Base-by-base conservation (phyloP, 2,113 vertebrate species). In the Nannobrachium achirus region DNA sequence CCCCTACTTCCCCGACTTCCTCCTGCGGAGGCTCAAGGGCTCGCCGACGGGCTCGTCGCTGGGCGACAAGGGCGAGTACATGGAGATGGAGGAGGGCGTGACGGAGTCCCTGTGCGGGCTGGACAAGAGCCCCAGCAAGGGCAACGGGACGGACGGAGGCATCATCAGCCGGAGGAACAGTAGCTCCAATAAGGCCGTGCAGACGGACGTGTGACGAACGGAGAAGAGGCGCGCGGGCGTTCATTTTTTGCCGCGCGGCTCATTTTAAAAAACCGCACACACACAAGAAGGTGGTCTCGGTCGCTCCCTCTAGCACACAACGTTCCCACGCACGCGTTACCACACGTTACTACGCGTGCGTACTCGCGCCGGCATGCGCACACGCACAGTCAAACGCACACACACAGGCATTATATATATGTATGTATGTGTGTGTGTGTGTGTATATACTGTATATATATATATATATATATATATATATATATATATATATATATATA, bases 61-160 rank as follows among this genome's bases (percentile, higher is more conserved):
- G 56, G 97, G 95, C 45, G 95, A 97, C 89, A 99, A 99, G 83
- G 97, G 95, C 48, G 98, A 98, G 66, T 99, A 99, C 73, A 93
- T 99, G 93, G 97, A 99, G 85, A 98, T 98, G 96, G 97, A 99
- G 85, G 97, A 99, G 84, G 96, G 96, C 65, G 94, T 98, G 69
- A 98, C 98, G 74, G 96, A 99, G 80, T 99, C 97, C 62, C 93
- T 98, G 6, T 99, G 97, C 85, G 94, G 94, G 64, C 93, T 94
- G 85, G 95, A 97, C 80, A 96, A 95, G 74, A 94, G 95, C 89
- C 96, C 95, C 82, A 95, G 94, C 79, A 95, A 92, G 48, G 96
- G 95, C 44, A 96, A 96, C 61, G 96, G 96, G 65, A 98, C 94
- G 25, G 96, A 98, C n/a, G n/a, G n/a, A n/a, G n/a, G n/a, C 87